Percentiles rank a stretch among this genome's conserved stretches.
Evolutionary conservation across 2,113 vertebrate species (phyloP).

Genomic region (Phainopepla nitens): DNA sequence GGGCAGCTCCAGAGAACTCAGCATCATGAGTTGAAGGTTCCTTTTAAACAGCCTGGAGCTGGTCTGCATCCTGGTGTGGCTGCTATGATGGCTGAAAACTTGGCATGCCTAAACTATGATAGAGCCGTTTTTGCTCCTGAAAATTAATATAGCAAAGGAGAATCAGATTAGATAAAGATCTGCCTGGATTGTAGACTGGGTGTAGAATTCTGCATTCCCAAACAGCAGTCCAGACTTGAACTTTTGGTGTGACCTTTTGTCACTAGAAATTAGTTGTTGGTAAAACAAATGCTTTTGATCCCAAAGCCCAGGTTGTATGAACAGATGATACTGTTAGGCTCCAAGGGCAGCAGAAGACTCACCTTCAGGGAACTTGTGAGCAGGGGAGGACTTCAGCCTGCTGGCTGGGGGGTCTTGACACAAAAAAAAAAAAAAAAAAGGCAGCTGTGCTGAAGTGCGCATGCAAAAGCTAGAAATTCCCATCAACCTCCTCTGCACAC

Average conservation of each 20-base stretch:
- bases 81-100: background rate
- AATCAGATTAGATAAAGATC: background rate
- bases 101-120: background rate
- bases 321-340: background rate
- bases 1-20: background rate
- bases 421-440: background rate
- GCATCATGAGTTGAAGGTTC: background rate
- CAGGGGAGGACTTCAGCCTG: background rate
- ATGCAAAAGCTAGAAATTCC: background rate
- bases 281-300: background rate
- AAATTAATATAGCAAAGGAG: background rate
- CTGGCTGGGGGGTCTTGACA: background rate
- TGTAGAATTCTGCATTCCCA: background rate
- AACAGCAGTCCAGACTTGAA: background rate
- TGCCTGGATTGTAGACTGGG: background rate
- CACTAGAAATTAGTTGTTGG: background rate
- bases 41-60: background rate
- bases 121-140: background rate
- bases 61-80: background rate
- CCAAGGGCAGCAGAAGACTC: background rate
- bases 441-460: background rate
- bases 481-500: background rate
- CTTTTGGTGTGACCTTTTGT: background rate
- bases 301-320: background rate
- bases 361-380: background rate